Base-by-base conservation (phyloP, 2,797 vertebrate species). In the Neostethus bicornis region DNA sequence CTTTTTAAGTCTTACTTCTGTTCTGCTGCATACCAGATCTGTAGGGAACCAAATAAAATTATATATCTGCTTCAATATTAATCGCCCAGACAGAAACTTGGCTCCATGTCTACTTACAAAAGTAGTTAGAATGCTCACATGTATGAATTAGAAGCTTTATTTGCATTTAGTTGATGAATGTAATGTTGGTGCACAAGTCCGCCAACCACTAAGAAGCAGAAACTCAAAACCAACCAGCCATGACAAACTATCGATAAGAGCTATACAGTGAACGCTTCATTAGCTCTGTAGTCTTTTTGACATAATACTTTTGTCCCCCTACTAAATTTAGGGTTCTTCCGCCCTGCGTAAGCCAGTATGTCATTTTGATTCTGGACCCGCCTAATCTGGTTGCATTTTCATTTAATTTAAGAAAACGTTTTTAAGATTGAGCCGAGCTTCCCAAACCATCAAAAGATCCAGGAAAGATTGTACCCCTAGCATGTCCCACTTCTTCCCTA, bases 211-310 rank as follows among this genome's bases (percentile, higher is more conserved):
- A 43, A 50, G 66, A 61, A 72, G 44, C 70, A 57, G 57, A 53
- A 74, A 61, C 57, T 45, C 39, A 60, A 53, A 58, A 29, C 47
- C 52, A 84, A 61, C 55, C 68, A 71, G 52, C 69, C 78, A 64
- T 77, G 46, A 73, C 73, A 73, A 70, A 41, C 41, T 62, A 46
- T 78, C 81, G 71, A 75, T 78, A 1, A 25, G 77, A 51, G 69
- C 32, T 56, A 7, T 5, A 35, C 61, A 73, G 68, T 44, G 29
- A 6, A 45, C 49, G 48, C 61, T 37, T 48, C 57, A 23, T 32
- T 17, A 32, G 25, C 11, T 59, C 35, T 41, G 44, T 38, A 6
- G 50, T 38, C 48, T 66, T 51, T 60, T 54, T 21, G 24, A 45
- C 28, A 53, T 35, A 62, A 70, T 31, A 39, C 17, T 52, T 41